Evolutionary conservation across 2,797 vertebrate species (phyloP), one percentile per base, ranked within the genome.

Genomic region (Lutjanus argentimaculatus): DNA sequence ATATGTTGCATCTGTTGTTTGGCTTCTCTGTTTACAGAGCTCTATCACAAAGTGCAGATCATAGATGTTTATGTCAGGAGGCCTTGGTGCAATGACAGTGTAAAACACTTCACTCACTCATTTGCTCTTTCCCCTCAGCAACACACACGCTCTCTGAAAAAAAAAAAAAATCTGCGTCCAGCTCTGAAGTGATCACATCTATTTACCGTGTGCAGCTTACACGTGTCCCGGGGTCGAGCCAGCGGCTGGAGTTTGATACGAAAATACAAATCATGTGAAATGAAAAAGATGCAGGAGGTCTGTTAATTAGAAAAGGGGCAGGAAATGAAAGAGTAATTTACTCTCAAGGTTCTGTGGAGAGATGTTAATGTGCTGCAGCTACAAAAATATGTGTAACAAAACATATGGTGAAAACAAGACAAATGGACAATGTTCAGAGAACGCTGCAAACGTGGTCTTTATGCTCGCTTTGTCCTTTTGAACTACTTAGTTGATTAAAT

Each of bases 1-100:
- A 94, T 91, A 78, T 87, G 86, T 88, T 81, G 75, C 91, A 91
- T 94, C 80, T 95, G 92, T 86, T 89, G 85, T 89, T 87, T 82
- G 82, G 84, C 62, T 72, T 75, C 45, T 79, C 72, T 91, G 91
- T 92, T 93, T 92, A 92, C 85, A 75, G 79, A 88, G 73, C 76
- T 88, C 83, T 86, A 87, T 91, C 85, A 74, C 71, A 86, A 72
- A 79, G 80, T 79, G 73, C 78, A 87, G 78, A 91, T 91, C 89
- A 82, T 84, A 85, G 84, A 80, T 91, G 88, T 94, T 93, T 92
- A 91, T 85, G 83, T 91, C 77, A 83, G 66, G 69, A 88, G 85
- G 86, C 86, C 86, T 88, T 85, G 79, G 82, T 84, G 75, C 85
- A 70, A 74, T 68, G 76, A 85, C 83, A 72, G 86, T 64, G 74